Base-by-base conservation (phyloP, 92 coral and sea anemone species). In the Palythoa grandis region DNA sequence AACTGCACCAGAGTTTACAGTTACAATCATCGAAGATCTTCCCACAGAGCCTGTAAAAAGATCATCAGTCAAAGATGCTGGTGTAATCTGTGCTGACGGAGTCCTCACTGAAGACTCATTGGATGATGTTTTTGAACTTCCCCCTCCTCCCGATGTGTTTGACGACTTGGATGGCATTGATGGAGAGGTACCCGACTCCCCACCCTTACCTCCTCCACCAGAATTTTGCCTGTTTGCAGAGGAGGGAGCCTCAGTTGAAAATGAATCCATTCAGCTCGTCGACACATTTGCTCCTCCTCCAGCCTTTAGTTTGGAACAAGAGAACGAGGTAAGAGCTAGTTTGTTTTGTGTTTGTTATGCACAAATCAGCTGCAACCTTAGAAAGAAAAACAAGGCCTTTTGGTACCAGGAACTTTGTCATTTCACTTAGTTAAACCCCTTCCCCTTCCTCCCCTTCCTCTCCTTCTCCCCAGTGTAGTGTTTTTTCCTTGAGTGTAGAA, bases 191-290 rank as follows among this genome's bases (percentile, higher is more conserved):
- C 83, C 94, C 7, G 91, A 88, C 40, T 94, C 98, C 35, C 95
- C 95, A 5, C 82, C 93, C 20, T 87, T 94, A 16, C 95, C 98
- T 47, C 98, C 98, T 38, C 98, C 98, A 23, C 98, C 95, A 14
- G 95, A 94, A 54, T 94, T 94, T 78, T 67, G 73, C 17, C 74
- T 80, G 24, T 52, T 80, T 39, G 13, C 39, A 66, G 85, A 80
- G 37, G 74, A 54, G 13, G 85, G 40, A 20, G 11, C 17, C 6
- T 39, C 61, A 38, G 74, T 22, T 29, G 85, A 43, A 11, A 53
- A 22, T 23, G 61, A 43, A 3, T 19, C 65, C 12, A 29, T 20
- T 19, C 20, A 56, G 67, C 12, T 54, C 37, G 23, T 0, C 6
- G 72, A 80, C 74, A 14, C 63, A 35, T 40, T 40, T 65, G 23